phyloP scores from a whole-genome alignment of 2,888 invertebrate species.

The Cryptophagus acutangulus region DNA sequence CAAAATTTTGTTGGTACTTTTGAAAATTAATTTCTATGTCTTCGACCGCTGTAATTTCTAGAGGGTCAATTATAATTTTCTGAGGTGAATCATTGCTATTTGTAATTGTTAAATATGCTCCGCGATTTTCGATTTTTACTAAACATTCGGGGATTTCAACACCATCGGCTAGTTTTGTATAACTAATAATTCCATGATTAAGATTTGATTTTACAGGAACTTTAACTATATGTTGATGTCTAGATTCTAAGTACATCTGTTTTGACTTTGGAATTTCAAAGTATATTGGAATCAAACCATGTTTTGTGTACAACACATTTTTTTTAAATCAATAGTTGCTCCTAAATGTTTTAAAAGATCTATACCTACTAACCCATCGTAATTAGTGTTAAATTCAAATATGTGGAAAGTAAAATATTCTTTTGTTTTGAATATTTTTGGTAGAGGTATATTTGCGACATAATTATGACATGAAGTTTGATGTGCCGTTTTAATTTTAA shows the following conservation, averaged over 20 bases:
- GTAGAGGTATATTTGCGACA: slow-evolving; percentile 1
- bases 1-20: neutral
- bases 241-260: neutral
- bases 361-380: slow-evolving; percentile 1
- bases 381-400: neutral
- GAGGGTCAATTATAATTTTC: neutral
- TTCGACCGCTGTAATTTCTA: neutral
- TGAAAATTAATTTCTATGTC: neutral
- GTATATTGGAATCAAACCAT: neutral
- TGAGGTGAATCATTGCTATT: neutral
- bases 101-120: neutral
- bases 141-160: slow-evolving; percentile 2
- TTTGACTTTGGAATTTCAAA: neutral
- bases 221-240: slow-evolving; percentile 3
- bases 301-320: no score
- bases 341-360: slow-evolving; percentile 1
- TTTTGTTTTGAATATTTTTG: slow-evolving; percentile 3
- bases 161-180: neutral
- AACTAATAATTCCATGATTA: neutral
- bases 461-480: neutral
- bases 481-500: slow-evolving; percentile 3
- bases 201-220: slow-evolving; percentile 3
- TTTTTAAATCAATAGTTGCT: slow-evolving; percentile 1
- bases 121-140: slow-evolving; percentile 2
- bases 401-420: neutral